Conservation (phyloP, 1,140 invertebrate species). For the Magallana gigas region DNA sequence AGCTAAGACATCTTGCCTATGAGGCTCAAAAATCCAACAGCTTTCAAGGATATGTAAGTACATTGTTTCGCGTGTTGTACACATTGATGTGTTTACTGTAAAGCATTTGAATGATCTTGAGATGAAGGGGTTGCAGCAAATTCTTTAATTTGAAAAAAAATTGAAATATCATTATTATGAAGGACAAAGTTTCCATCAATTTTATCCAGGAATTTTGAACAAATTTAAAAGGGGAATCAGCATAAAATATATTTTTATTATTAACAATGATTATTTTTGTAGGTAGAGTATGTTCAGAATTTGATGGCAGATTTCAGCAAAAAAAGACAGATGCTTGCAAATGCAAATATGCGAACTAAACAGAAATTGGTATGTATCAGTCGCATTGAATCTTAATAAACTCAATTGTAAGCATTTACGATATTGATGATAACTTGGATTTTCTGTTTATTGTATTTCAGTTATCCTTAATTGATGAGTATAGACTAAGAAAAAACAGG, state of each 20-base stretch:
- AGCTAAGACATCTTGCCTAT: conserved; percentile 62
- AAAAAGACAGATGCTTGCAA: conserved; percentile 39
- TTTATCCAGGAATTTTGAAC: too few relatives aligned
- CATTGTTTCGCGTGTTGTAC: too few relatives aligned
- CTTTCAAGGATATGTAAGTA: conserved; percentile 62
- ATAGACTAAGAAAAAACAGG: conserved; percentile 52
- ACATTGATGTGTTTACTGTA: too few relatives aligned
- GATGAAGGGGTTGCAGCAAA: too few relatives aligned
- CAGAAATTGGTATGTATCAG: conserved; percentile 35
- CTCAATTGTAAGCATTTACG: background rate
- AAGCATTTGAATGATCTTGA: too few relatives aligned
- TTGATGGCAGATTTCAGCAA: conserved; percentile 18
- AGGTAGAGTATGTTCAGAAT: conserved; percentile 30
- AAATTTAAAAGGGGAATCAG: too few relatives aligned
- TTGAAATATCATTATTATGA: too few relatives aligned
- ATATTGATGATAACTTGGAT: background rate
- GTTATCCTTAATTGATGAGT: conserved; percentile 56
- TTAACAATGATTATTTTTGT: background rate
- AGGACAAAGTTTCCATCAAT: too few relatives aligned
- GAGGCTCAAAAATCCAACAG: conserved; percentile 54
- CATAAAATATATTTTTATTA: too few relatives aligned
- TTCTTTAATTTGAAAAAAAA: too few relatives aligned
- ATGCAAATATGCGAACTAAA: conserved; percentile 28
- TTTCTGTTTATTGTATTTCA: conserved; percentile 35
- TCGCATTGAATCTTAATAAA: background rate